Conservation (phyloP, 2,113 vertebrate species). For the Hemibagrus wyckioides region DNA sequence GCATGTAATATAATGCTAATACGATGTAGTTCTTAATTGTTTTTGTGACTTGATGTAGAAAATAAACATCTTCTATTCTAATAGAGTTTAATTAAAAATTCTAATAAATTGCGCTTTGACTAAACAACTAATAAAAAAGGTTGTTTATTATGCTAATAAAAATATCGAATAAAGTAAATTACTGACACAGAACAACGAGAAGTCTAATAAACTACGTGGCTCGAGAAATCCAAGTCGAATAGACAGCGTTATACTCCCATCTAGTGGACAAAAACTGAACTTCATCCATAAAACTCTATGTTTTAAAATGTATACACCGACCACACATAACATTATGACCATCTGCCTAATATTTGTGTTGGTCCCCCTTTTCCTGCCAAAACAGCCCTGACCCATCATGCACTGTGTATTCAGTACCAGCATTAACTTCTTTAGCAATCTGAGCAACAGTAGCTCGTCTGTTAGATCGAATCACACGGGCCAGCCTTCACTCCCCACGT, state of each 20-base stretch:
- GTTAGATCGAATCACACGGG: no score
- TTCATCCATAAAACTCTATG: background rate
- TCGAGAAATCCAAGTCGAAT: background rate
- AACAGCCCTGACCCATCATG: no score
- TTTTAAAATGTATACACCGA: background rate
- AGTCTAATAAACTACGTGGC: background rate
- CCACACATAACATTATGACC: no score
- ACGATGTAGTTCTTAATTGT: no score
- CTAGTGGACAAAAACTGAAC: background rate
- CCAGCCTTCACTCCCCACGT: no score
- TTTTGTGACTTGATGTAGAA: background rate
- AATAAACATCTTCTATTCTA: background rate
- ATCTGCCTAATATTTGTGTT: no score
- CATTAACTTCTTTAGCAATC: no score
- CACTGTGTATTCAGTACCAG: no score
- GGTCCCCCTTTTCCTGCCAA: no score
- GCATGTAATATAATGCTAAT: no score
- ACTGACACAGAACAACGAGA: background rate
- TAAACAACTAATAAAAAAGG: background rate
- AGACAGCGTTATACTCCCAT: background rate
- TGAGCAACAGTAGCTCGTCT: no score
- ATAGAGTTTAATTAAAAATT: background rate
- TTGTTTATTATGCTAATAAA: background rate
- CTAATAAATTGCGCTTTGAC: background rate
- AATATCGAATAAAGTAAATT: background rate